phyloP scores from a whole-genome alignment of 2,888 invertebrate species.

The Chydorus sphaericus region DNA sequence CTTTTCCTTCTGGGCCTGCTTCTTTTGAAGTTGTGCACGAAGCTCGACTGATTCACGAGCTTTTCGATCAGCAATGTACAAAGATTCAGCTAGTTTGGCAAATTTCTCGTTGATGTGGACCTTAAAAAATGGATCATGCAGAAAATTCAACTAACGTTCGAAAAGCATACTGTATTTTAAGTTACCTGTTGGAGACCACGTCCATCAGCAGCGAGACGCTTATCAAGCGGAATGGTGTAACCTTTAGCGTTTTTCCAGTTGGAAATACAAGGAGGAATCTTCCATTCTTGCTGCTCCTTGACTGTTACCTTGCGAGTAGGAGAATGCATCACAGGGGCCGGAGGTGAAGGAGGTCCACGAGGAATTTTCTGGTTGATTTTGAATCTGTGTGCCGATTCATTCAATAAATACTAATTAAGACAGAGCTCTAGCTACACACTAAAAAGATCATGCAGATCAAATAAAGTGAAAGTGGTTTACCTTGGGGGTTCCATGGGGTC shows the following conservation, averaged over 20 bases:
- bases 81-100: slow-evolving; percentile 90
- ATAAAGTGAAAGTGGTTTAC: slow-evolving; percentile 39
- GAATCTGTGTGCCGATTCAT: background rate
- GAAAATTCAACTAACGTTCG: background rate
- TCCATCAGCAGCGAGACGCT: slow-evolving; percentile 94
- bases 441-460: background rate
- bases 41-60: slow-evolving; percentile 96
- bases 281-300: slow-evolving; percentile 99
- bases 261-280: slow-evolving; percentile 94
- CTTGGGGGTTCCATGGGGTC: slow-evolving; percentile 99
- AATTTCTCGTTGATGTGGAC: slow-evolving; percentile 99
- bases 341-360: slow-evolving; percentile 93
- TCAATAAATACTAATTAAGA: background rate
- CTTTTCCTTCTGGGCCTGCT: slow-evolving; percentile 93
- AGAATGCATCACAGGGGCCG: slow-evolving; percentile 96
- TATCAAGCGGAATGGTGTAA: slow-evolving; percentile 95
- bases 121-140: background rate
- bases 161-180: background rate
- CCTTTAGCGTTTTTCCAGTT: slow-evolving; percentile 99
- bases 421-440: background rate
- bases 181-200: slow-evolving; percentile 71
- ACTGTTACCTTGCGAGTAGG: slow-evolving; percentile 92
- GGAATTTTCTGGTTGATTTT: slow-evolving; percentile 98
- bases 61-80: slow-evolving; percentile 94
- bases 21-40: slow-evolving; percentile 85